Conservation (phyloP, 2,797 vertebrate genomes). For the Dicrostonyx torquatus region DNA sequence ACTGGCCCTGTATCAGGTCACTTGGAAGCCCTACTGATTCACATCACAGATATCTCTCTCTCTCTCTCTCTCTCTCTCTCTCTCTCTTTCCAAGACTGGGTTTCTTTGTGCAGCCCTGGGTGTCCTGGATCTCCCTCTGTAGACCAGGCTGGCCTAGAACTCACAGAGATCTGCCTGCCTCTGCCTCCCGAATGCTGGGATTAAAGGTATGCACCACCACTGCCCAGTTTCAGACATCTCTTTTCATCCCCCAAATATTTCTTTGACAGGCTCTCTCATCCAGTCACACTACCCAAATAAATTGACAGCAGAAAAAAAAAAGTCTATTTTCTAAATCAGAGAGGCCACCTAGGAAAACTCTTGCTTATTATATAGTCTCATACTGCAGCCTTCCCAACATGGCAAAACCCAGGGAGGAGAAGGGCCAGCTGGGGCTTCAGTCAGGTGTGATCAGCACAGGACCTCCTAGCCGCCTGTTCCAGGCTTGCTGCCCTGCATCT, state of each 20-base stretch:
- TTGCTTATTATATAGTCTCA: background rate
- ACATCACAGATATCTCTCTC: background rate
- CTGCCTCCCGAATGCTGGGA: background rate
- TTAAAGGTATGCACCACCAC: accelerated
- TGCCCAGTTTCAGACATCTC: background rate
- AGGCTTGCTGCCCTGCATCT: background rate
- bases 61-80: background rate
- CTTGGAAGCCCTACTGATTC: background rate
- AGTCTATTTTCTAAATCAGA: background rate
- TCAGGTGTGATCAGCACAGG: background rate
- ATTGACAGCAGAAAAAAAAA: background rate
- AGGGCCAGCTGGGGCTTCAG: background rate
- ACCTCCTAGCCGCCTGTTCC: background rate
- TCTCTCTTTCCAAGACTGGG: background rate
- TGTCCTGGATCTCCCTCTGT: background rate
- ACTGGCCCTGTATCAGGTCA: background rate
- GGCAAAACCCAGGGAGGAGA: background rate
- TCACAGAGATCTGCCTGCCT: background rate
- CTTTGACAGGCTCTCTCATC: background rate
- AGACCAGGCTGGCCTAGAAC: background rate
- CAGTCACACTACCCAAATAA: background rate
- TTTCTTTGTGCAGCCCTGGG: background rate
- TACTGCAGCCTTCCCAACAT: background rate
- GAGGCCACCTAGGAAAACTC: background rate
- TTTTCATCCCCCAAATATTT: background rate